Evolutionary conservation across 2,797 vertebrate species (phyloP).

Genomic region (Selene dorsalis): DNA sequence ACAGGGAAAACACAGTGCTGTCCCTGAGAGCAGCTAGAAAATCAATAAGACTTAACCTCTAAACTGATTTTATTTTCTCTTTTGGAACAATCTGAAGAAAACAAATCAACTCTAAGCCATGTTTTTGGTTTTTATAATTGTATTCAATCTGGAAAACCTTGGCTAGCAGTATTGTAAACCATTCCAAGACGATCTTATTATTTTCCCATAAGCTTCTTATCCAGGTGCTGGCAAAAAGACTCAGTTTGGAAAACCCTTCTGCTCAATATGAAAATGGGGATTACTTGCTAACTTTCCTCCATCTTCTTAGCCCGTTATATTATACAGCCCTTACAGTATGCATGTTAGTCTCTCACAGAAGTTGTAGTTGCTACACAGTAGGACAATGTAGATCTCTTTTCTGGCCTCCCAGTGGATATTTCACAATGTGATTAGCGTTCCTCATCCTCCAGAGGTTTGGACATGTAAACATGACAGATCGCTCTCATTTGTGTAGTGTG

Average conservation of each 20-base stretch:
- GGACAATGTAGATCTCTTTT: constrained; percentile 35
- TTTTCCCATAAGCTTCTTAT: constrained; percentile 53
- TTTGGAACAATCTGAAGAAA: constrained; percentile 58
- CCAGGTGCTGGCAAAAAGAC: constrained; percentile 54
- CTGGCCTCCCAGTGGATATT: constrained; percentile 67
- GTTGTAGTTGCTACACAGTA: constrained; percentile 7
- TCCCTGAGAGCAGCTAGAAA: constrained; percentile 43
- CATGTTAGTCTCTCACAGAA: constrained; percentile 22
- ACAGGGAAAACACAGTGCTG: constrained; percentile 53
- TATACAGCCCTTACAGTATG: constrained; percentile 34
- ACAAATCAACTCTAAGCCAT: constrained; percentile 60
- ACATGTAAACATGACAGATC: constrained; percentile 18
- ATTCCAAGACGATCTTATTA: constrained; percentile 53
- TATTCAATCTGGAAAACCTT: constrained; percentile 39
- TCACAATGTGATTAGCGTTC: constrained; percentile 14
- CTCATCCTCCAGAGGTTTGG: constrained; percentile 20
- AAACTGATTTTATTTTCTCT: constrained; percentile 44
- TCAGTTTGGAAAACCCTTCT: constrained; percentile 45
- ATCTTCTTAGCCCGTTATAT: constrained; percentile 48
- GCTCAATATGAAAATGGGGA: constrained; percentile 42
- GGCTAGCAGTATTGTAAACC: constrained; percentile 33
- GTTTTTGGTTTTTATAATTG: constrained; percentile 54
- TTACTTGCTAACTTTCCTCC: constrained; percentile 41
- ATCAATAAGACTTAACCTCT: constrained; percentile 57
- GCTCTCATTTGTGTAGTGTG: constrained; percentile 26